Base-by-base conservation (phyloP, 1,140 invertebrate genomes). In the Danaus plexippus region DNA sequence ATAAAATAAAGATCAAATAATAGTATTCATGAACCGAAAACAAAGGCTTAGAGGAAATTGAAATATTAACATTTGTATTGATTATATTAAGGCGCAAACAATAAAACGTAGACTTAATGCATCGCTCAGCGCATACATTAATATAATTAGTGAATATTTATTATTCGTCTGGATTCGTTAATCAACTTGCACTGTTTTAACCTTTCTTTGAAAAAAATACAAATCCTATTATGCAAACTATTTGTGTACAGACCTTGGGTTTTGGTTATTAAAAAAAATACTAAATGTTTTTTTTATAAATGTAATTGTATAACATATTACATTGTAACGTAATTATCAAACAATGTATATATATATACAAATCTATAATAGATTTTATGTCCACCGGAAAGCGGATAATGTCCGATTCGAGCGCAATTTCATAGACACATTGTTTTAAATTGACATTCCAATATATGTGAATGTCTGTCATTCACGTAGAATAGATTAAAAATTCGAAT, bases 31-130 rank as follows among this genome's bases (percentile, higher is more conserved):
- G 47, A 41, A 52, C 53, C 43, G 44, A 10, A 43, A 55, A 49
- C 57, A 59, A 59, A 53, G 54, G 46, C 51, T 47, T 54, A 54
- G 47, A 59, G 57, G 51, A 54, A 59, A 59, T 59, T 47, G 45
- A 53, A 59, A 48, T 53, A 54, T 59, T 53, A 47, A 22, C 51
- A 58, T 52, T 52, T 44, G 46, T 46, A 59, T 59, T 59, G 57
- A 59, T 59, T 59, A 48, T 12, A 47, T 59, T 59, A 59, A 47
- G 22, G 15, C 13, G 40, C 52, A 48, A 63, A 59, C 57, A 59
- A 59, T 59, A 53, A 53, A 47, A 53, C 46, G 57, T 62, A 57
- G 48, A 54, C 32, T 53, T 48, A 59, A 59, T 48, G 51, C 41
- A 22, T 52, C 47, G 22, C 22, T 32, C 22, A 52, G 52, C 22